Conservation (phyloP, 2,888 invertebrate genomes). For the Priocnemis perturbator region DNA sequence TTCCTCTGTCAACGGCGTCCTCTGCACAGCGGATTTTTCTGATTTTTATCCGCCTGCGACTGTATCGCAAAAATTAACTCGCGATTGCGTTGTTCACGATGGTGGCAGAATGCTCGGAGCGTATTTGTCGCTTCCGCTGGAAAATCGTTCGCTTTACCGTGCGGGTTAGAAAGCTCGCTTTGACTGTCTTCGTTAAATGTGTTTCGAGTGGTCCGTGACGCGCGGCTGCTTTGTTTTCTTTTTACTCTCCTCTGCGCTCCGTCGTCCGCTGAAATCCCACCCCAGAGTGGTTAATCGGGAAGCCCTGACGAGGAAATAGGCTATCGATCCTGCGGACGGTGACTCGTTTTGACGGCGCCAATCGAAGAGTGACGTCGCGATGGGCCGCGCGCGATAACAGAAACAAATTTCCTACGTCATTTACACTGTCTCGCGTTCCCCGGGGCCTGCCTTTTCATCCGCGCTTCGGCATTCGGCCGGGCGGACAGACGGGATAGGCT, state of each 20-base stretch:
- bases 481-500: constrained; percentile 29
- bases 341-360: constrained; percentile 61
- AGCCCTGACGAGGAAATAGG: constrained; percentile 69
- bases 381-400: constrained; percentile 60
- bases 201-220: no score
- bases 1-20: no score
- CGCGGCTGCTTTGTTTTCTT: constrained; percentile 8
- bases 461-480: constrained; percentile 49
- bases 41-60: no score
- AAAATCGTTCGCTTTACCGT: no score
- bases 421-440: constrained; percentile 34
- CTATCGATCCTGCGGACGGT: constrained; percentile 69
- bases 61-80: no score
- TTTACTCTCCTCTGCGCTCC: constrained; percentile 16
- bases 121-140: constrained; percentile 21
- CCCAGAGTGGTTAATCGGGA: constrained; percentile 59
- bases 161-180: not conserved
- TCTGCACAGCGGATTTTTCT: no score
- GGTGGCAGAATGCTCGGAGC: no score
- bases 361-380: constrained; percentile 60
- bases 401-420: constrained; percentile 69
- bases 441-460: constrained; percentile 32
- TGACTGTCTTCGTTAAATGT: no score
- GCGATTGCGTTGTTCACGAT: no score
- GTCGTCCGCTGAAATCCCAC: constrained; percentile 41